Evolutionary conservation across 2,113 vertebrate species (phyloP), one percentile per base, ranked within the genome.

Genomic region (Cyanoliseus patagonus): DNA sequence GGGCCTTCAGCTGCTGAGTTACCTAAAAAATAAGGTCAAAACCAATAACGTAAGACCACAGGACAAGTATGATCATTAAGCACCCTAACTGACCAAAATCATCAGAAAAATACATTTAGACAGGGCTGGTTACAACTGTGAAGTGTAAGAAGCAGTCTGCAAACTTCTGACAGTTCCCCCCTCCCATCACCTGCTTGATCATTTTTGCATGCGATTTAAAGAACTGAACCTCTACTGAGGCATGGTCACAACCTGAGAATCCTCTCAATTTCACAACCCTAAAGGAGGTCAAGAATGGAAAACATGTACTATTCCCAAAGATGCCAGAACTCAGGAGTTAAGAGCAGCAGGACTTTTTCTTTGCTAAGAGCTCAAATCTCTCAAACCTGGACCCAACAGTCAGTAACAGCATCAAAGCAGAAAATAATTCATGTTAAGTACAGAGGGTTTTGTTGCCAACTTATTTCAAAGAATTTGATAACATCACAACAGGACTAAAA

Each of bases 1-100:
- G 98, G 68, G 99, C 98, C 95, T 98, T 99, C 96, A 99, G 98
- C 97, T 99, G 99, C 97, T 99, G 99, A 97, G 99, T 99, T 97
- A 99, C 99, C 99, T 99, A 94, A 63, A 96, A 95, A 41, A 37
- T 64, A 94, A 96, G 78, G 84, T 31, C 73, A 90, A 92, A 89
- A 62, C 9, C 88, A 68, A 4, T 27, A n/a, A 52, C 1, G 0
- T 70, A 28, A 89, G 57, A 93, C 20, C n/a, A 83, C n/a, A 64
- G 44, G 3, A 5, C 24, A 72, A 67, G 31, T 4, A 69, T 78
- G 53, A 52, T 6, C 8, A 8, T 17, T 4, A 70, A 20, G 4
- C 16, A 74, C 13, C 41, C 27, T 30, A 80, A 69, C 30, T 41
- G 76, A 94, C 18, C 52, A 69, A 57, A 78, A n/a, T 14, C 19